phyloP scores from a whole-genome alignment of 2,888 invertebrate species.

The Drosophila infuscata region DNA sequence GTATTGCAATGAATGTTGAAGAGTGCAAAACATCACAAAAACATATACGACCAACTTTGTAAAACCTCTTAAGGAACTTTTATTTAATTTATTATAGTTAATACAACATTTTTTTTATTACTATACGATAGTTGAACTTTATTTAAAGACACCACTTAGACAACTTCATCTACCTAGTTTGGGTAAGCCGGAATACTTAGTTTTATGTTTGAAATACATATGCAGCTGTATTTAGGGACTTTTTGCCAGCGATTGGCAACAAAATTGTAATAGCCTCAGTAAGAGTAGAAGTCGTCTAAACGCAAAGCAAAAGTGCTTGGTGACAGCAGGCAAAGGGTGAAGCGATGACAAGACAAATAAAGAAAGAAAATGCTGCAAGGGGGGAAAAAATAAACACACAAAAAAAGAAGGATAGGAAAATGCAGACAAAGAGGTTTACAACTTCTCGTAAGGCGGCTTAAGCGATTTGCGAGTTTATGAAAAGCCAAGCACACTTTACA shows the following conservation, averaged over 20 bases:
- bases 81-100: background rate
- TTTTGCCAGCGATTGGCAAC: too few relatives aligned
- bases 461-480: constrained; percentile 78
- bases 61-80: background rate
- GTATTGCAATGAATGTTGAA: background rate
- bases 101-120: background rate
- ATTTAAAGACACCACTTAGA: background rate
- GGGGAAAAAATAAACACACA: background rate
- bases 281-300: constrained; percentile 11
- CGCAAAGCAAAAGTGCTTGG: constrained; percentile 4
- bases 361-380: constrained; percentile 34
- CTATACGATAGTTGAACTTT: background rate
- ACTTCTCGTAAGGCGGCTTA: constrained; percentile 77
- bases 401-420: constrained; percentile 8
- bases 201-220: background rate
- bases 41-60: background rate
- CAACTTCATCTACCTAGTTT: background rate
- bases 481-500: constrained; percentile 75
- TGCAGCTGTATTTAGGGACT: background rate
- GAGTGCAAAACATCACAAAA: background rate
- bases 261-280: background rate
- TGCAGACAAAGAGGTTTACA: constrained; percentile 73
- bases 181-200: background rate
- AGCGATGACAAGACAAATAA: constrained; percentile 36
- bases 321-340: constrained; percentile 38